Percentiles rank a stretch among this genome's conserved stretches.
Evolutionary conservation across 2,113 vertebrate genomes (phyloP).

Genomic region (Solenodon paradoxus): DNA sequence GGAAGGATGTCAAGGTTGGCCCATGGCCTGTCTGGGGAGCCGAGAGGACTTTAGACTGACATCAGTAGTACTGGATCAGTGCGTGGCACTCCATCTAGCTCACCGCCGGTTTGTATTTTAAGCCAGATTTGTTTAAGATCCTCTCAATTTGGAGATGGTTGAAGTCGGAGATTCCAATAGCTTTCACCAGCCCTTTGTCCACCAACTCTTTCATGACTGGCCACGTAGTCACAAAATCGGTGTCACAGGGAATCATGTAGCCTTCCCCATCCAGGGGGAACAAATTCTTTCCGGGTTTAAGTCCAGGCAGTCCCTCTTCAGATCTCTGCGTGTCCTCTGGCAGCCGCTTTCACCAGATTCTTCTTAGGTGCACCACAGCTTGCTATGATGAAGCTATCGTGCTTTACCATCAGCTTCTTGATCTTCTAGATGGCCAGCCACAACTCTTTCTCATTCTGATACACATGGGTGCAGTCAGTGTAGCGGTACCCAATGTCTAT

Average conservation of each 20-base stretch:
- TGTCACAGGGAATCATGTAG: constrained; percentile 79
- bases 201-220: constrained; percentile 96
- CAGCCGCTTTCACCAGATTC: constrained; percentile 86
- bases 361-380: constrained; percentile 95
- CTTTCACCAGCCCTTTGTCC: constrained; percentile 91
- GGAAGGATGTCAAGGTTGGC: no score
- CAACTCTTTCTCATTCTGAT: constrained; percentile 90
- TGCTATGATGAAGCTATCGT: constrained; percentile 90
- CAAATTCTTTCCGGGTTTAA: constrained; percentile 87
- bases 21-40: no score
- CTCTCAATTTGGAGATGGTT: constrained; percentile 90
- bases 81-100: no score
- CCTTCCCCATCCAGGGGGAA: constrained; percentile 88
- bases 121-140: constrained; percentile 91
- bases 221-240: constrained; percentile 89
- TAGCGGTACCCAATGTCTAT: constrained; percentile 90
- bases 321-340: constrained; percentile 89
- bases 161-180: constrained; percentile 95
- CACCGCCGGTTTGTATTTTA: constrained; percentile 91
- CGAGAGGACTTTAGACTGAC: no score
- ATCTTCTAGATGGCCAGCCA: constrained; percentile 87
- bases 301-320: constrained; percentile 93
- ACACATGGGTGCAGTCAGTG: constrained; percentile 89
- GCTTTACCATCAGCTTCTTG: constrained; percentile 84
- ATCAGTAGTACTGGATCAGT: no score